These are phyloP conservation scores for Melipona quadrifasciata DNA, from an alignment of 1,140 invertebrate species.

Conservation along the genomic window DNA sequence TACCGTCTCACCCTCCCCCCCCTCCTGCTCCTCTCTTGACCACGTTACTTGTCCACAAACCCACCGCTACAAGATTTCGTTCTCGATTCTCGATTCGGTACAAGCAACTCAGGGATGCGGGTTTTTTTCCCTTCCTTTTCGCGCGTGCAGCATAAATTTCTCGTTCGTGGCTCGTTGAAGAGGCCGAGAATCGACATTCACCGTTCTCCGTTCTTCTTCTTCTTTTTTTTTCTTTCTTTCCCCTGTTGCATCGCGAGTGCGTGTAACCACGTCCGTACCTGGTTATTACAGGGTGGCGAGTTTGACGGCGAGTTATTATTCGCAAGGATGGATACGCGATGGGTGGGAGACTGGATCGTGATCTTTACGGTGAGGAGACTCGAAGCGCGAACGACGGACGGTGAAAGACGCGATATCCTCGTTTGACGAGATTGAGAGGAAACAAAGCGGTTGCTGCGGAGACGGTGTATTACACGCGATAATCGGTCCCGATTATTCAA, in stretches of 20 bases:
- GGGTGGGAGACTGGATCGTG: too few relatives aligned
- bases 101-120: conserved; percentile 28
- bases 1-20: conserved; percentile 34
- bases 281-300: conserved; percentile 55
- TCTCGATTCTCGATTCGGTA: conserved; percentile 53
- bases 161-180: conserved; percentile 45
- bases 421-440: not conserved
- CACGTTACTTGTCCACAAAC: conserved; percentile 39
- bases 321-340: conserved; percentile 3
- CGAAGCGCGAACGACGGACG: not conserved
- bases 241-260: conserved; percentile 9
- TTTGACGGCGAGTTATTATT: conserved; percentile 58
- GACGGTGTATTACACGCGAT: not conserved
- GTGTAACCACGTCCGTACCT: conserved; percentile 43
- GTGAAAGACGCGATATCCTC: not conserved
- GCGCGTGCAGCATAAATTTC: conserved; percentile 58
- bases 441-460: not conserved
- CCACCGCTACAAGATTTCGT: conserved; percentile 56
- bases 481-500: not conserved
- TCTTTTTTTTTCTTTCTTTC: conserved; percentile 21
- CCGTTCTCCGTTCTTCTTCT: conserved; percentile 19
- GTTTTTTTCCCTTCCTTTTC: conserved; percentile 47
- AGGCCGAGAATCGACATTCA: conserved; percentile 14
- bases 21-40: not conserved
- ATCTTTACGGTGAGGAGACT: not conserved